These are phyloP conservation scores for Bathybates hornii DNA, from an alignment of 2,113 vertebrate genomes.

Conservation along the genomic window DNA sequence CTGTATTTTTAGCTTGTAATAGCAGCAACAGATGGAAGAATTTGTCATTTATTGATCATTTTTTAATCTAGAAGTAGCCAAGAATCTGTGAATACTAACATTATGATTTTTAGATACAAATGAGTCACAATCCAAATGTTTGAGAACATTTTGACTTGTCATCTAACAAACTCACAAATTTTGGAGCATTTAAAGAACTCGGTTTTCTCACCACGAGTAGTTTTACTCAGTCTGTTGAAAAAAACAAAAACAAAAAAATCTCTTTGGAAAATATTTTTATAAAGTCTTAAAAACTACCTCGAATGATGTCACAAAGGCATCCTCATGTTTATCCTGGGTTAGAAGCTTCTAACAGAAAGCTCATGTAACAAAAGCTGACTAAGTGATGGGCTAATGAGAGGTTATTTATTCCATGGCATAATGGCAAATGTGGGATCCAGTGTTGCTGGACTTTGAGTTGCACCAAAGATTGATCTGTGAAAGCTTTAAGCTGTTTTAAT, in stretches of 20 bases:
- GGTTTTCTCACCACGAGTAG: background rate
- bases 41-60: background rate
- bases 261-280: background rate
- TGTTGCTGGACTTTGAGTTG: background rate
- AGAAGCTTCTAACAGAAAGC: background rate
- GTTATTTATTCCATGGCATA: background rate
- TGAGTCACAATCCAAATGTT: background rate
- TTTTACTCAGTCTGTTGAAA: background rate
- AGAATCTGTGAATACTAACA: background rate
- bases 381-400: background rate
- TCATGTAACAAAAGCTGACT: background rate
- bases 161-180: background rate
- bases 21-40: background rate
- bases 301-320: background rate
- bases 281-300: background rate
- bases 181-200: background rate
- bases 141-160: background rate
- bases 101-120: background rate
- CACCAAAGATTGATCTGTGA: background rate
- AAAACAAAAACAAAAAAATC: background rate
- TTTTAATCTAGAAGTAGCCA: background rate
- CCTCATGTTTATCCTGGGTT: background rate
- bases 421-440: background rate
- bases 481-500: background rate
- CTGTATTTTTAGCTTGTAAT: rapidly evolving